A percentile compares a stretch with the other conserved stretches of the same genome.
phyloP scores from a whole-genome alignment of 2,113 vertebrate genomes.

The Nicator chloris region DNA sequence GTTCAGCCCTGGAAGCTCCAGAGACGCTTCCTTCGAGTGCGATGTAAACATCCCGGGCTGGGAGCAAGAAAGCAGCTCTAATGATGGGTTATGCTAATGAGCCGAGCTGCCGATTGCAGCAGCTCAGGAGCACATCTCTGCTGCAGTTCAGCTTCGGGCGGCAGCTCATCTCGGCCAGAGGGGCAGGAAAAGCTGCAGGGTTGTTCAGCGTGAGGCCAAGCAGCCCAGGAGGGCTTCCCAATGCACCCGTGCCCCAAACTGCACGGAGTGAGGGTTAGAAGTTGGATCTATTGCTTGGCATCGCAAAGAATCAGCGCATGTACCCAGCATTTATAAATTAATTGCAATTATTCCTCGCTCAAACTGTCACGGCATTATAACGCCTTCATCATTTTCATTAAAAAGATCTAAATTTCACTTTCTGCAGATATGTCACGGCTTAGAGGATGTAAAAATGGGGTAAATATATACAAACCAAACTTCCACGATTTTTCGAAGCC shows the following conservation, averaged over 20 bases:
- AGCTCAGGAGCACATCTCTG: neutral
- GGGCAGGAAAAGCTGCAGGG: neutral
- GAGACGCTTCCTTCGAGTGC: neutral
- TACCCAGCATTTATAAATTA: neutral
- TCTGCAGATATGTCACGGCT: neutral
- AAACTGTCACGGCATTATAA: neutral
- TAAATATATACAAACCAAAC: neutral
- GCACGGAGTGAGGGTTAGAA: rapidly evolving
- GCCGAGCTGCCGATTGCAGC: neutral
- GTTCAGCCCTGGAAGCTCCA: neutral
- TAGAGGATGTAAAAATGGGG: neutral
- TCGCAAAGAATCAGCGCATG: rapidly evolving
- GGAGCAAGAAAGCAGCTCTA: neutral
- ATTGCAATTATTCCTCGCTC: neutral
- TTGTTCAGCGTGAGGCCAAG: neutral
- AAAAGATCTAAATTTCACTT: neutral
- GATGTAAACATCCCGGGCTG: neutral
- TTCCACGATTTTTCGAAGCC: neutral
- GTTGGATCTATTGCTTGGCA: neutral
- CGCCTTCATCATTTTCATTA: neutral
- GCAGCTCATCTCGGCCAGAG: neutral
- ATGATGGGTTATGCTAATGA: neutral
- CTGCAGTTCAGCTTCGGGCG: neutral
- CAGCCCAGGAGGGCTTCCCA: neutral
- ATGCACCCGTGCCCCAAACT: neutral